Evolutionary conservation across 2,797 vertebrate genomes (phyloP).

Genomic region (Hydrolagus colliei): DNA sequence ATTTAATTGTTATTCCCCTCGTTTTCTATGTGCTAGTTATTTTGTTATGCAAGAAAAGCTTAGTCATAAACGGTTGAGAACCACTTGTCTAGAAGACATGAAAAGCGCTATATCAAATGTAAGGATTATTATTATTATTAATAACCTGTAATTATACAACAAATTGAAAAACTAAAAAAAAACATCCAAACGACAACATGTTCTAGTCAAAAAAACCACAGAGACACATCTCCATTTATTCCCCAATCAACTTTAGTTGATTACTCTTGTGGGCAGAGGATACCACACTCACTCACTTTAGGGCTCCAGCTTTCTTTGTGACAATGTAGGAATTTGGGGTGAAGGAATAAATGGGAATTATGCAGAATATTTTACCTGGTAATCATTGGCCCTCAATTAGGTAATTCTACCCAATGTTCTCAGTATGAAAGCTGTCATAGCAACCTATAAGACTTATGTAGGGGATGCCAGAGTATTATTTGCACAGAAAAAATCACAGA

Average conservation of each 20-base stretch:
- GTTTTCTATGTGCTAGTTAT: no score
- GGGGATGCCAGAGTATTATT: constrained; percentile 5
- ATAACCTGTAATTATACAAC: background rate
- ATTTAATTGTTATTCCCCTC: no score
- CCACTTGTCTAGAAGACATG: no score
- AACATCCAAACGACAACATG: background rate
- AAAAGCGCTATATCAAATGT: no score
- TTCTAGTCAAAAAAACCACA: background rate
- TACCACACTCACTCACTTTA: background rate
- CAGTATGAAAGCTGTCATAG: background rate
- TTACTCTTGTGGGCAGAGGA: background rate
- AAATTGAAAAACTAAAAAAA: background rate
- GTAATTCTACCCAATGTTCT: constrained; percentile 14
- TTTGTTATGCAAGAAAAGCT: no score
- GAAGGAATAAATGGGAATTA: background rate
- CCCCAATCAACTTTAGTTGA: background rate
- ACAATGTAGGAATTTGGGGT: background rate
- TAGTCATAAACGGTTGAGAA: no score
- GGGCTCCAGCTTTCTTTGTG: background rate
- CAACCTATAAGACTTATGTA: constrained; percentile 12
- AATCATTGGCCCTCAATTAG: background rate
- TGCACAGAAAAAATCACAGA: constrained; percentile 15
- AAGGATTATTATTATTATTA: no score
- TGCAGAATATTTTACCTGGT: background rate
- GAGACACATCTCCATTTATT: background rate